Base-by-base conservation (phyloP, 2,797 vertebrate species). In the Mycteria americana region DNA sequence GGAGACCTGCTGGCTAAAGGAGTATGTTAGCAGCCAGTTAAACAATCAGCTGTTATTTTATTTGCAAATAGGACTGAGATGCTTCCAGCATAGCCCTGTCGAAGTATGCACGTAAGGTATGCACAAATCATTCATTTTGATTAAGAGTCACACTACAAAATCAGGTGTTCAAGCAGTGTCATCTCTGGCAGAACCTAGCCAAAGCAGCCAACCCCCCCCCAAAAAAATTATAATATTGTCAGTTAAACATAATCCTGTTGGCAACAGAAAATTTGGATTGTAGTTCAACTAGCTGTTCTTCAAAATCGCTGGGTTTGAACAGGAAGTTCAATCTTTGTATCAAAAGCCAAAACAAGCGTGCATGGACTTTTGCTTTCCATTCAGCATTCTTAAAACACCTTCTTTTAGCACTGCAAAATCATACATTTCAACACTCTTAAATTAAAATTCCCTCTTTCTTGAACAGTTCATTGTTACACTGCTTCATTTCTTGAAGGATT, bases 131-230 rank as follows among this genome's bases (percentile, higher is more conserved):
- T 75, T 63, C 22, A 43, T 81, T 89, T 46, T 67, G 48, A 77
- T 84, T 77, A 65, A 24, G 24, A 86, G 25, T 57, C 81, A 76
- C 45, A 37, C 41, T 18, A 92, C 23, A 13, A 88, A 65, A 86
- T 31, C 5, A 22, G 9, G 13, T 56, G 33, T 60, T 92, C 48
- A 64, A 81, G 53, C 28, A 56, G 48, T 2, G 5, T 9, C 0
- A 0, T 37, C 11, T 70, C 39, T 74, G n/a, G 18, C 19, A 92
- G 45, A 88, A 78, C 0, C 0, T 7, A 86, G 12, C 18, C 77
- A 90, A 92, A 80, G 73, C 35, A 80, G 45, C 15, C 56, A 88
- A 48, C 2, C 0, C 5, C 12, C 25, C 24, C 33, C 3, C 22
- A 85, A 81, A 85, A 81, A 94, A 87, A 70, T 39, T 18, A 74